Evolutionary conservation across 2,113 vertebrate genomes (phyloP).

Genomic region (Pseudorectes ferrugineus): DNA sequence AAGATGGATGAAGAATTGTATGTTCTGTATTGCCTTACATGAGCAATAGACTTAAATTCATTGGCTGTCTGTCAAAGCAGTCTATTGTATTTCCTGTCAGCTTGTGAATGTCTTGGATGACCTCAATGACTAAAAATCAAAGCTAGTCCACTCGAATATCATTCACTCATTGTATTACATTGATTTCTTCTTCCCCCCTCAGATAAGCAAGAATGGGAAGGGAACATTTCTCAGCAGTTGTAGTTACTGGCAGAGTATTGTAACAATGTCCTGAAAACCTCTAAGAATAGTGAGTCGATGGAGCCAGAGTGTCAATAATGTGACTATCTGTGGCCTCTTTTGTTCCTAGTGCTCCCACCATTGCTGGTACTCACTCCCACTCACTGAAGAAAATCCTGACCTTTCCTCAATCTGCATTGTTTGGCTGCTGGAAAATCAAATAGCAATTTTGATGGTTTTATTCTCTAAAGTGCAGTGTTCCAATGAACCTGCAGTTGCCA

Average conservation of each 20-base stretch:
- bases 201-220: conserved; percentile 24
- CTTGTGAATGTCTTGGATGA: conserved; percentile 34
- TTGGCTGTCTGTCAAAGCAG: conserved; percentile 24
- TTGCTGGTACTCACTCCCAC: background rate
- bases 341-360: background rate
- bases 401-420: conserved; percentile 16
- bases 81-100: conserved; percentile 40
- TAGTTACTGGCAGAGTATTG: conserved; percentile 19
- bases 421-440: conserved; percentile 37
- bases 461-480: background rate
- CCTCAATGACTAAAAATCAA: conserved; percentile 50
- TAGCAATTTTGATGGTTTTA: background rate
- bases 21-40: background rate
- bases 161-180: conserved; percentile 38
- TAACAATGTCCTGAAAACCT: conserved; percentile 23
- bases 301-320: conserved; percentile 33
- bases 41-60: conserved; percentile 11
- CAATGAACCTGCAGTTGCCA: background rate
- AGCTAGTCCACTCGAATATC: conserved; percentile 30
- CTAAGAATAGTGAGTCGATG: conserved; percentile 2
- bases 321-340: conserved; percentile 1
- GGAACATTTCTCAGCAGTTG: conserved; percentile 49
- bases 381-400: background rate
- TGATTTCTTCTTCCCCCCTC: conserved; percentile 23
- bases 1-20: background rate